Evolutionary conservation across 2,113 vertebrate genomes (phyloP), one percentile per base, ranked within the genome.

Genomic region (Cariama cristata): DNA sequence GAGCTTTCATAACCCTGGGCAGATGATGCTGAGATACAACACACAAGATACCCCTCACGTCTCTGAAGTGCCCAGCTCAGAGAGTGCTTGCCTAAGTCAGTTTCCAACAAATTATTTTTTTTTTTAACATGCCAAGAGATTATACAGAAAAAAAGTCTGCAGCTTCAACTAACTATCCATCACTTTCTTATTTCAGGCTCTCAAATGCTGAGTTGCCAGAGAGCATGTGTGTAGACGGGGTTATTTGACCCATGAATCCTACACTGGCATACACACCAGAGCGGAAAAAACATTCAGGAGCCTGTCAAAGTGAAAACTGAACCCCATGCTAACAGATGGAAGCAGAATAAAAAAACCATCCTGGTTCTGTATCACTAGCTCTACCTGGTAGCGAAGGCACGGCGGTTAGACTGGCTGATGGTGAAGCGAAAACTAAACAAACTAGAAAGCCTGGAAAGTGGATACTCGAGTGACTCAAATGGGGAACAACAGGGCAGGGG

Each of bases 1-100:
- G 12, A 81, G 60, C 12, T 44, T 52, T 79, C 62, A 67, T 20
- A 90, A 72, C 56, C 23, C 30, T 33, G 18, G 24, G 42, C 0
- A 81, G 40, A 60, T 1, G 68, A 16, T 12, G 18, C 58, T 0
- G 0, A 76, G 69, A 69, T 12, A 42, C 14, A 79, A 20, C 5
- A 9, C 20, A 33, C 1, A 4, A 44, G 64, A 53, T 8, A 30
- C 2, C 1, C 9, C 18, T 56, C 27, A 35, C 0, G 1, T 14
- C 86, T 45, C n/a, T 32, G 0, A 88, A 60, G 27, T 7, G 19
- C 18, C 62, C 17, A 28, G 14, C 44, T 83, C 21, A 56, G 52
- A 45, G 8, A 44, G 6, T 21, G 45, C 44, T 56, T 2, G 0
- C 44, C 77, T 82, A 82, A 67, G 8, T 59, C 35, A 59, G 28